Percentiles rank a stretch among this genome's conserved stretches.
phyloP scores from a whole-genome alignment of 2,797 vertebrate genomes.

The Clamator glandarius region DNA sequence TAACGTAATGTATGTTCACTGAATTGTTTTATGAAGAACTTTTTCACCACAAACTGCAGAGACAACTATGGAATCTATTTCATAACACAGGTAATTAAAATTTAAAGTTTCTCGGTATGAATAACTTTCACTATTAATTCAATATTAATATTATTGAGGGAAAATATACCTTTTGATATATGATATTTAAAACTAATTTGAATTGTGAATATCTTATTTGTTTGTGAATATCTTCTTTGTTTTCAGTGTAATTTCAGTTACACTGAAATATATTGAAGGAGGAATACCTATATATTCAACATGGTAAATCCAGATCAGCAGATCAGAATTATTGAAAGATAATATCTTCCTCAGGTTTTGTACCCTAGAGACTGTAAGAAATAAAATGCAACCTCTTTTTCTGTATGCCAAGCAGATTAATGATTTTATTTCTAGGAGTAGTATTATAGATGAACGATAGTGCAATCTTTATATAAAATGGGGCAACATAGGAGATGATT shows the following conservation, averaged over 20 bases:
- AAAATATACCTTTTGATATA: not conserved
- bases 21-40: not conserved
- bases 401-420: slow-evolving; percentile 62
- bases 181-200: not conserved
- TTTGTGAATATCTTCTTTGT: not conserved
- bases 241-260: not conserved
- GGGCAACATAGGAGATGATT: slow-evolving; percentile 48
- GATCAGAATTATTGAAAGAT: slow-evolving; percentile 65
- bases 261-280: not conserved
- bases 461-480: slow-evolving; percentile 35
- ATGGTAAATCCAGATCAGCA: not conserved
- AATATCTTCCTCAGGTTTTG: slow-evolving; percentile 40
- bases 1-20: fast-evolving
- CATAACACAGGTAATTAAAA: not conserved
- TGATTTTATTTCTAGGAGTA: slow-evolving; percentile 61
- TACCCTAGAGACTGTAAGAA: slow-evolving; percentile 15
- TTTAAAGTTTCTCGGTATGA: not conserved
- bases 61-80: not conserved
- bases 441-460: slow-evolving; percentile 32
- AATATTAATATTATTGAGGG: not conserved
- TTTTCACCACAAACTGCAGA: not conserved
- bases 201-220: not conserved
- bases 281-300: not conserved
- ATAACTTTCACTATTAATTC: not conserved
- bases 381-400: slow-evolving; percentile 35